Conservation (phyloP, 2,797 vertebrate genomes). For the Pempheris klunzingeri region DNA sequence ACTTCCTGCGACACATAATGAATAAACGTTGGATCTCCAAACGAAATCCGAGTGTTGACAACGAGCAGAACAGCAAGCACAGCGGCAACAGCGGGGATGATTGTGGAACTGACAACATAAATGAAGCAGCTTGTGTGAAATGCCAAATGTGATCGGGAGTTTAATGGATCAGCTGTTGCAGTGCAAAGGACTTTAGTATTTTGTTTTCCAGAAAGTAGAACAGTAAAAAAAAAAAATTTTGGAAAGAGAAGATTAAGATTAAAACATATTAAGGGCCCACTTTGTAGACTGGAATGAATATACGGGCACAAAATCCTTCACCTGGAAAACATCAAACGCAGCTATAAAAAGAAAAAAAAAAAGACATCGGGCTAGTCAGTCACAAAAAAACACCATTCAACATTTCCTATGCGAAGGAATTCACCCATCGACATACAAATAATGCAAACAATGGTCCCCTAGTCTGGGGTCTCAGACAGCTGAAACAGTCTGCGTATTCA, state of each 20-base stretch:
- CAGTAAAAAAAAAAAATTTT: not conserved
- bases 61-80: constrained; percentile 13
- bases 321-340: not conserved
- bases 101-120: constrained; percentile 3
- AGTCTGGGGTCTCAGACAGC: constrained; percentile 39
- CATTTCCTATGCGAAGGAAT: not conserved
- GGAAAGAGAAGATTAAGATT: not conserved
- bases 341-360: not conserved
- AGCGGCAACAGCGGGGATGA: constrained; percentile 29
- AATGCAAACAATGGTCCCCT: constrained; percentile 31
- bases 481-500: constrained; percentile 17
- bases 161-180: not conserved
- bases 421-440: constrained; percentile 16
- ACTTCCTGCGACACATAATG: constrained; percentile 21
- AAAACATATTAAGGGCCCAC: not conserved
- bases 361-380: not conserved
- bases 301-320: not conserved
- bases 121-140: constrained; percentile 4
- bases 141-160: not conserved
- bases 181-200: not conserved
- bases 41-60: constrained; percentile 24
- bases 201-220: not conserved
- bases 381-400: not conserved
- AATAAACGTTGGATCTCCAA: constrained; percentile 25
- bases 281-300: too few species aligned